A percentile compares a stretch with the other conserved stretches of the same genome.
These are phyloP conservation scores for Panonychus citri DNA, from an alignment of 1,140 invertebrate species.

Conservation along the genomic window DNA sequence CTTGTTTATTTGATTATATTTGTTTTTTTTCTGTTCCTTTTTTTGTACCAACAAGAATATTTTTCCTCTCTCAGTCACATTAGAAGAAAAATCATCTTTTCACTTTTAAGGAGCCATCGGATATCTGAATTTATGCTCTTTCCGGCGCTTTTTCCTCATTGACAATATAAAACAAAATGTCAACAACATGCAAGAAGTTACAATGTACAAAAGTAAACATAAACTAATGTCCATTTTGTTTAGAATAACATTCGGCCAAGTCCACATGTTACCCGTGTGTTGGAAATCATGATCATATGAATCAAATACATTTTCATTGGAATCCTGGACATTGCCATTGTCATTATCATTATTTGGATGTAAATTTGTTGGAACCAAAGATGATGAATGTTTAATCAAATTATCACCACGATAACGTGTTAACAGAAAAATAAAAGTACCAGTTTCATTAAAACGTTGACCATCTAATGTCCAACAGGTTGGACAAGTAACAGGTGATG, in stretches of 20 bases:
- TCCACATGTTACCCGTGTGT: not conserved
- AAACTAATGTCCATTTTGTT: not conserved
- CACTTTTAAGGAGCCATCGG: no score
- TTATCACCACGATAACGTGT: not conserved
- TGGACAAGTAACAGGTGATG: slow-evolving; percentile 38
- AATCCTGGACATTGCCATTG: no score
- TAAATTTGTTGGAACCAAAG: no score
- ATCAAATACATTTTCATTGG: no score
- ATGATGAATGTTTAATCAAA: no score
- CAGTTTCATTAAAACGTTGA: not conserved
- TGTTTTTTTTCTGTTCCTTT: no score
- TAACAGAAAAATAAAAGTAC: not conserved
- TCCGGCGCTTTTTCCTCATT: not conserved
- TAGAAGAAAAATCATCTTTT: no score
- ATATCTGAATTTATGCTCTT: not conserved
- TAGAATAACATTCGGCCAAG: not conserved
- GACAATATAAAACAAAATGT: not conserved
- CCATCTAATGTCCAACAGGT: slow-evolving; percentile 29
- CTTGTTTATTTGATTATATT: no score
- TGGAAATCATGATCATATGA: not conserved
- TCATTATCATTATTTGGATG: no score
- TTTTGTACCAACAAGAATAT: no score
- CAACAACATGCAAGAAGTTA: not conserved
- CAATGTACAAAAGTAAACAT: not conserved
- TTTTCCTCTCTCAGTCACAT: no score